Evolutionary conservation across 2,797 vertebrate genomes (phyloP).

Genomic region (Halcyon leucocephala): DNA sequence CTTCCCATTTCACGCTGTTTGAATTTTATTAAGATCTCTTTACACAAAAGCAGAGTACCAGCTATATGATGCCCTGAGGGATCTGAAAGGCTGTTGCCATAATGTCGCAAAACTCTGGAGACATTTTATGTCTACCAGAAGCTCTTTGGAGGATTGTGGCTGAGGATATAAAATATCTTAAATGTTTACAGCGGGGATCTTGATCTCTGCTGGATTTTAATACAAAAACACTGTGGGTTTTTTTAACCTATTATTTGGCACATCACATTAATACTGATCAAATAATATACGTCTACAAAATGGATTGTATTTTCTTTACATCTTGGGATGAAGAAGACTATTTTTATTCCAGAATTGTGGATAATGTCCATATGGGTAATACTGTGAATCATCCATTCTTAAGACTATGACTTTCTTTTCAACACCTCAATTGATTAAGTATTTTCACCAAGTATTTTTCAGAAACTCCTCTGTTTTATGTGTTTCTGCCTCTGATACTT

Average conservation of each 20-base stretch:
- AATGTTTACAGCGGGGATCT: slow-evolving; percentile 27
- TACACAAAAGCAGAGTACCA: slow-evolving; percentile 57
- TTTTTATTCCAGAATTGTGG: not conserved
- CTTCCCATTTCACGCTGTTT: slow-evolving; percentile 79
- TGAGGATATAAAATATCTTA: slow-evolving; percentile 25
- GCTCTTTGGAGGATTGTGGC: slow-evolving; percentile 32
- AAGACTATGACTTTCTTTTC: not conserved
- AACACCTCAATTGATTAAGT: not conserved
- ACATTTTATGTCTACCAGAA: slow-evolving; percentile 55
- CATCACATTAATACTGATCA: not conserved
- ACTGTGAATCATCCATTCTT: not conserved
- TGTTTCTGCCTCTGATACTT: not conserved
- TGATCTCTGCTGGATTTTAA: not conserved
- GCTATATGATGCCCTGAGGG: slow-evolving; percentile 57
- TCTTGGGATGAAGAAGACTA: not conserved
- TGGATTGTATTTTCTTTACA: not conserved
- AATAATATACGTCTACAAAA: not conserved
- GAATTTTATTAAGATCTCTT: slow-evolving; percentile 79
- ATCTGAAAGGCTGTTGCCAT: slow-evolving; percentile 21
- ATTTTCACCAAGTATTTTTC: not conserved
- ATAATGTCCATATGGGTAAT: not conserved
- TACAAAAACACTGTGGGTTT: not conserved
- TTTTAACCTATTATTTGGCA: not conserved
- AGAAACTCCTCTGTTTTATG: not conserved
- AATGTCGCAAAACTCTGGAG: slow-evolving; percentile 57